phyloP scores from a whole-genome alignment of 2,888 invertebrate genomes.

The Monoplex corrugatus region DNA sequence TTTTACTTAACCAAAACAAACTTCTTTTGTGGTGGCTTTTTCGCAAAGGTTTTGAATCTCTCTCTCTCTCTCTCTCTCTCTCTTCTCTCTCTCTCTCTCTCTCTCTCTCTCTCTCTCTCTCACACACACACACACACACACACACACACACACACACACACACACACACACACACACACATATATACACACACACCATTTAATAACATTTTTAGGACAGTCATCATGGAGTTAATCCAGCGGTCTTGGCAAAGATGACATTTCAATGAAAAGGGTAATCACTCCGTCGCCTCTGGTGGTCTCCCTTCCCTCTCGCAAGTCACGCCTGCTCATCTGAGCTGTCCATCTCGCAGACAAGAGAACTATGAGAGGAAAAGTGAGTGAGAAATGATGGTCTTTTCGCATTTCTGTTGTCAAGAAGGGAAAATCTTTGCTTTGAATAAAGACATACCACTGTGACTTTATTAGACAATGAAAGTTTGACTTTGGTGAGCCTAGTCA shows the following conservation, averaged over 20 bases:
- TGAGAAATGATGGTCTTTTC: slow-evolving; percentile 6
- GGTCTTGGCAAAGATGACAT: slow-evolving; percentile 7
- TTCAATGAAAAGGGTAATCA: slow-evolving; percentile 34
- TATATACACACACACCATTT: neutral
- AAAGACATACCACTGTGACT: too few species aligned
- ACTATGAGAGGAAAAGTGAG: neutral
- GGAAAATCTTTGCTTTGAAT: neutral
- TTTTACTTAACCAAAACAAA: too few species aligned
- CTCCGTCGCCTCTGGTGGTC: slow-evolving; percentile 32
- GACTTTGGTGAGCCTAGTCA: too few species aligned
- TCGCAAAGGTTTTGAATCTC: neutral
- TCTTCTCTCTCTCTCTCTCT: neutral
- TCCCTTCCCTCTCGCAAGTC: slow-evolving; percentile 18
- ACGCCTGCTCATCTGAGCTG: slow-evolving; percentile 28
- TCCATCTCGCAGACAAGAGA: neutral
- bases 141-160: neutral
- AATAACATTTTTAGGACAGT: too few species aligned
- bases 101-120: neutral
- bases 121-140: neutral
- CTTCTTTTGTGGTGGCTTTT: neutral
- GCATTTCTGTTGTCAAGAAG: neutral
- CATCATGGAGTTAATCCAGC: too few species aligned
- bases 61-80: neutral
- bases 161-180: neutral
- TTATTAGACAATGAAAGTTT: too few species aligned